Conservation (phyloP, 2,888 invertebrate species). For the Willowsia nigromaculata region DNA sequence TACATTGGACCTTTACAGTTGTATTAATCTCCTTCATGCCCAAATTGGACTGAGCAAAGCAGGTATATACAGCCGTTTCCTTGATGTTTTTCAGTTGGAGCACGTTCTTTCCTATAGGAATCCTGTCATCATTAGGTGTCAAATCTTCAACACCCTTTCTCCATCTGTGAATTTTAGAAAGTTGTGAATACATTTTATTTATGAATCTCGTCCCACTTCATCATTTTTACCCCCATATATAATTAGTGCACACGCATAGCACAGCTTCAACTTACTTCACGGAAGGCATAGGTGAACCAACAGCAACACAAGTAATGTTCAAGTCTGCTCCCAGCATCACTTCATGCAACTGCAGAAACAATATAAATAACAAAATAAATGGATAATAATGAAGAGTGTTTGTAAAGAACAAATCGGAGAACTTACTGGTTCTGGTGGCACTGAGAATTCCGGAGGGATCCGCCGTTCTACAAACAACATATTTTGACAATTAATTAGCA, state of each 20-base stretch:
- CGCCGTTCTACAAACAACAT: slow-evolving; percentile 87
- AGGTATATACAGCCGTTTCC: slow-evolving; percentile 97
- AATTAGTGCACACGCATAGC: neutral
- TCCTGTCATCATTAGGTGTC: slow-evolving; percentile 90
- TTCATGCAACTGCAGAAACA: too few relatives aligned
- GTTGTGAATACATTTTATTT: neutral
- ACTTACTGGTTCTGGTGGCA: slow-evolving; percentile 90
- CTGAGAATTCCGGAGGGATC: slow-evolving; percentile 97
- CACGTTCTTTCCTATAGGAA: slow-evolving; percentile 88
- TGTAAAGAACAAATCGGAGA: too few relatives aligned
- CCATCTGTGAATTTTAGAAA: slow-evolving; percentile 82
- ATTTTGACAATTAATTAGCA: neutral
- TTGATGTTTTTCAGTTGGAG: slow-evolving; percentile 92
- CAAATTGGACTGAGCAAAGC: slow-evolving; percentile 95
- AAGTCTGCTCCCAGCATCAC: slow-evolving; percentile 95
- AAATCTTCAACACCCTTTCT: slow-evolving; percentile 91
- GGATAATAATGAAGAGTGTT: too few relatives aligned
- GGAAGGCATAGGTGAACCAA: slow-evolving; percentile 98
- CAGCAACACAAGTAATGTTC: slow-evolving; percentile 97
- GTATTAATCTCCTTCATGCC: slow-evolving; percentile 94
- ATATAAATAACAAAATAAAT: too few relatives aligned
- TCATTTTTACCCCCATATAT: neutral
- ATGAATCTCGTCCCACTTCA: neutral
- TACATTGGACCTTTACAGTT: slow-evolving; percentile 97
- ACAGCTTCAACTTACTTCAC: slow-evolving; percentile 84